These are phyloP conservation scores for Byasa hedistus DNA, from an alignment of 2,888 invertebrate species.

Conservation along the genomic window DNA sequence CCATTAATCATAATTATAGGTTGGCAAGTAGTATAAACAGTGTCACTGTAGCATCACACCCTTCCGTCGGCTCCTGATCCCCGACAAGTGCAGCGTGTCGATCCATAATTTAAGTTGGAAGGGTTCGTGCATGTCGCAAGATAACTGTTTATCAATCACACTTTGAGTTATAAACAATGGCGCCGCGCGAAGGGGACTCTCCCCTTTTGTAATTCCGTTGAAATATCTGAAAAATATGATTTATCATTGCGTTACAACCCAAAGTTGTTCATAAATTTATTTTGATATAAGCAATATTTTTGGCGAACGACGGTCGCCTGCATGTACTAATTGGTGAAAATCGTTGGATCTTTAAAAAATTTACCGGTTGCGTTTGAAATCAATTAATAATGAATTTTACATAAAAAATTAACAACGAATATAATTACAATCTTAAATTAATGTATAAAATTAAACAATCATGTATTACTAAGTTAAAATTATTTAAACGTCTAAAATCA, in stretches of 20 bases:
- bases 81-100: conserved; percentile 40
- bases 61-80: conserved; percentile 20
- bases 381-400: too few relatives aligned
- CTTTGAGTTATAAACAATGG: conserved; percentile 61
- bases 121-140: conserved; percentile 57
- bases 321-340: too few relatives aligned
- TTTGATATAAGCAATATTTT: background rate
- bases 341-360: too few relatives aligned
- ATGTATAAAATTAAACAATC: too few relatives aligned
- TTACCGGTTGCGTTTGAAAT: too few relatives aligned
- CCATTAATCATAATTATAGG: conserved; percentile 14
- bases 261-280: background rate
- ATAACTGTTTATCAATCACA: conserved; percentile 74
- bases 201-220: background rate
- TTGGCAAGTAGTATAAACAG: conserved; percentile 9
- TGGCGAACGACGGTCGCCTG: background rate
- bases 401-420: too few relatives aligned
- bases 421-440: too few relatives aligned
- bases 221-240: conserved; percentile 1
- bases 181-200: background rate
- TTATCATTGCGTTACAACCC: background rate
- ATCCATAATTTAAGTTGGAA: conserved; percentile 58
- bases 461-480: too few relatives aligned
- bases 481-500: background rate
- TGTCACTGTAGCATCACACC: conserved; percentile 14